phyloP scores from a whole-genome alignment of 2,888 invertebrate genomes.

The Formica aserva region DNA sequence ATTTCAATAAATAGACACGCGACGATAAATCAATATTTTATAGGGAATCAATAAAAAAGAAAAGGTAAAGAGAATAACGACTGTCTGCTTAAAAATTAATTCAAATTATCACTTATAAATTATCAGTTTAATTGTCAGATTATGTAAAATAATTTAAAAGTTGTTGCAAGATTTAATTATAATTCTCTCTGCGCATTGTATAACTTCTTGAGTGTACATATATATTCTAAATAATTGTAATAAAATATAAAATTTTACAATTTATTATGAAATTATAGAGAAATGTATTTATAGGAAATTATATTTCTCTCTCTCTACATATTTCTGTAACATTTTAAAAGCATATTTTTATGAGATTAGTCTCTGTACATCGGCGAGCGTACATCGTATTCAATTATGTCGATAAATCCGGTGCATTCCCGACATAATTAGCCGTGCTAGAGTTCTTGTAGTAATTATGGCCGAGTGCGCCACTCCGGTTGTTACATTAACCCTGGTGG shows the following conservation, averaged over 20 bases:
- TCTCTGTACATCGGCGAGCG: background rate
- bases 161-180: slow-evolving; percentile 6
- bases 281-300: slow-evolving; percentile 10
- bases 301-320: background rate
- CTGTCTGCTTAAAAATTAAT: background rate
- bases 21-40: slow-evolving; percentile 37
- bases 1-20: slow-evolving; percentile 50
- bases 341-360: slow-evolving; percentile 37
- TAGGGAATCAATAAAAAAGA: background rate
- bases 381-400: slow-evolving; percentile 47
- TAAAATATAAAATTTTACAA: background rate
- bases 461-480: slow-evolving; percentile 43
- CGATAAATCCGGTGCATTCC: slow-evolving; percentile 53
- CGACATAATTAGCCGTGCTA: slow-evolving; percentile 49
- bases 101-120: slow-evolving; percentile 10
- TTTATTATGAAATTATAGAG: slow-evolving; percentile 7
- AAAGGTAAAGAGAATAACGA: background rate
- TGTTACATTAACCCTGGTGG: slow-evolving; percentile 52
- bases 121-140: slow-evolving; percentile 5
- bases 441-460: slow-evolving; percentile 55
- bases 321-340: slow-evolving; percentile 7
- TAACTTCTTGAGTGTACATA: background rate
- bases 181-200: background rate
- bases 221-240: background rate
- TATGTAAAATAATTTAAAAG: slow-evolving; percentile 13